Base-by-base conservation (phyloP, 2,113 vertebrate species). In the Neogobius melanostomus region DNA sequence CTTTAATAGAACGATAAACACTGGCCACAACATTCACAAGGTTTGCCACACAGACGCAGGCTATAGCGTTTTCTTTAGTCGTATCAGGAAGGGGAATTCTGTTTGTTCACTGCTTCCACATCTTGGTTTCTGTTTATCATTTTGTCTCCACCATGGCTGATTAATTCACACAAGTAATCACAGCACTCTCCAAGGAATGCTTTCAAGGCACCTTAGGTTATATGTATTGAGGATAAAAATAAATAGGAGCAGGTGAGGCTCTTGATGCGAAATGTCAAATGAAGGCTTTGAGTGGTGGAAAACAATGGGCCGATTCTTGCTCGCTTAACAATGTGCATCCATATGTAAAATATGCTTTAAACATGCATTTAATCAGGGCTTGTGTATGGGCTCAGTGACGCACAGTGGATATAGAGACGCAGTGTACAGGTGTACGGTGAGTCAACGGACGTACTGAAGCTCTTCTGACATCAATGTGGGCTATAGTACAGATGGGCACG, bases 121-220 rank as follows among this genome's bases (percentile, higher is more conserved):
- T 17, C 46, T 45, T 59, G 15, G 49, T 17, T 11, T 42, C 57
- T 52, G 42, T 53, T 65, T 47, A 17, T 53, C 7, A 8, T 43
- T 62, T 43, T 43, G 46, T 28, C 45, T 14, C 42, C 62, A 46
- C 8, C 8, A n/a, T 61, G 44, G 7, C 57, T 47, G n/a, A 1
- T 5, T 51, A 28, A 28, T 51, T 67, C 15, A 15, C 10, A 66
- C 72, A 28, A 63, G 50, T 66, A 21, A 62, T 66, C 44, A 60
- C 5, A 6, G 53, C 28, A 15, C 49, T 52, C 44, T 64, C 48
- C 17, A 36, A 65, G 43, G 43, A 48, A 44, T 43, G 10, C 15
- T 16, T 75, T 12, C 63, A 74, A 48, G 46, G 8, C 12, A 8
- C 16, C 44, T 47, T 47, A 48, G 16, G 62, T 45, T 64, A 12